Evolutionary conservation across 1,140 invertebrate species (phyloP).

Genomic region (Ectropis grisescens): DNA sequence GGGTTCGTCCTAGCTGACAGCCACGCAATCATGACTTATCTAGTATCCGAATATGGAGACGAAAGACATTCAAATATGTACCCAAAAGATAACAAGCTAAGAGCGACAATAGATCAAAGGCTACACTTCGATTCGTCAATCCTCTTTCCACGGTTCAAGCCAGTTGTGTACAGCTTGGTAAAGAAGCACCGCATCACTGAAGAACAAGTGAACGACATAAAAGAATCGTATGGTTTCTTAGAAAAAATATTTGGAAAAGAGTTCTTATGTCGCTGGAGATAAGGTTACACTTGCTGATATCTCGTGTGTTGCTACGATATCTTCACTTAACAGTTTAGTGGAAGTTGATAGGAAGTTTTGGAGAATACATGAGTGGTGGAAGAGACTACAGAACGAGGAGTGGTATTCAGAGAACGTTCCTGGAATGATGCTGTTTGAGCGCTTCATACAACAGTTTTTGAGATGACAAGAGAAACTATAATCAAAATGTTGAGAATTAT

Average conservation of each 20-base stretch:
- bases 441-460: too few species aligned
- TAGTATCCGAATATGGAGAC: constrained; percentile 70
- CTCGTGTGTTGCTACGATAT: constrained; percentile 33
- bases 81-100: constrained; percentile 65
- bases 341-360: constrained; percentile 8
- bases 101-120: constrained; percentile 70
- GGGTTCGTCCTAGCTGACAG: constrained; percentile 23
- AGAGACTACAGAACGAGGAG: too few species aligned
- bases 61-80: constrained; percentile 64
- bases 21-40: constrained; percentile 71
- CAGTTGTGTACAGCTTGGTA: not conserved
- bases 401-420: too few species aligned
- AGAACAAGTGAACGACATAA: constrained; percentile 1
- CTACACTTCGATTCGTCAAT: constrained; percentile 72
- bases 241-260: constrained; percentile 23
- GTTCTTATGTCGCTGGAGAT: constrained; percentile 27
- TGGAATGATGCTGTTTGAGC: constrained; percentile 5
- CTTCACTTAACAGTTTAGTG: constrained; percentile 7
- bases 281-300: constrained; percentile 45
- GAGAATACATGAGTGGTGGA: constrained; percentile 7
- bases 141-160: constrained; percentile 31
- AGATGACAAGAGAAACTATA: too few species aligned
- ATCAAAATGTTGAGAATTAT: too few species aligned
- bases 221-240: constrained; percentile 18
- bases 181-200: constrained; percentile 1